Evolutionary conservation across 2,888 invertebrate species (phyloP), one percentile per base, ranked within the genome.

Genomic region (Nasonia oneida): DNA sequence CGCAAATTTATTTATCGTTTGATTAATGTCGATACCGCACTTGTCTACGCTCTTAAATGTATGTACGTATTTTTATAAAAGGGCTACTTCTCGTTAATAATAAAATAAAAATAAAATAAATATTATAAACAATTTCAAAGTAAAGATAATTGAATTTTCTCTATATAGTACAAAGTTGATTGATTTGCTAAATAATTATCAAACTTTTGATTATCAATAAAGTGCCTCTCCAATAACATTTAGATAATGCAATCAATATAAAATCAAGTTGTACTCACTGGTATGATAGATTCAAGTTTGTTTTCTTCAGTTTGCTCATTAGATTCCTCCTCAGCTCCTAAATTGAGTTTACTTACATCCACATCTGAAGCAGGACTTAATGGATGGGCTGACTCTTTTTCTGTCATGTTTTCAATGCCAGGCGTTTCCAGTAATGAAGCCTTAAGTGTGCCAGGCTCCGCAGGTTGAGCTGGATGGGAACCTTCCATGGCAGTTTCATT

Each of bases 361-460:
- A 92, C 90, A 53, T 90, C 91, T 39, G 90, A 89, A 1, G 93
- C 87, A 2, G 93, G 92, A 86, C 92, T 93, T 57, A 93, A 82
- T 33, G 96, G 97, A 94, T 98, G 98, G 0, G 99, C 98, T 0
- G 97, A 97, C 92, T 98, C 98, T 85, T 97, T 96, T 93, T 99
- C 99, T 5, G 99, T 99, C 97, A 99, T 99, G 89, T 97, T 96
- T 81, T 96, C 97, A 88, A 98, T 97, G 29, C 96, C 96, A 14
- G 99, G 99, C 0, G 98, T 99, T 87, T 98, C 99, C 0, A 98
- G 96, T 50, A 99, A 94, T 0, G 98, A 97, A 0, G 97, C 96
- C 93, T 98, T 98, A 75, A 98, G 94, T 0, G 98, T 98, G 47
- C 98, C 98, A 1, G 98, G 98, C 93, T 98, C 97, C 0, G 98